phyloP scores from a whole-genome alignment of 2,888 invertebrate genomes.

The Apotomis turbidana region DNA sequence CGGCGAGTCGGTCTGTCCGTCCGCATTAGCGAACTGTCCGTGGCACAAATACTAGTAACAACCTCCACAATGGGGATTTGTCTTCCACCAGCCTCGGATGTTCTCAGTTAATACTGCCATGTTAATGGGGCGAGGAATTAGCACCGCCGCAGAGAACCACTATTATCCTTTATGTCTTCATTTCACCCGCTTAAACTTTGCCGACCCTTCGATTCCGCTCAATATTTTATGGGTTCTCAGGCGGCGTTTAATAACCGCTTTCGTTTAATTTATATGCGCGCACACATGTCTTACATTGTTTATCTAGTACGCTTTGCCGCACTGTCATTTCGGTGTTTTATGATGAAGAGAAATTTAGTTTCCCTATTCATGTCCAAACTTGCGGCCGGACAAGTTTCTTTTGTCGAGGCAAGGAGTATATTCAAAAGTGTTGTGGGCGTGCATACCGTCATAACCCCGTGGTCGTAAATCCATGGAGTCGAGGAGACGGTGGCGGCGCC shows the following conservation, averaged over 20 bases:
- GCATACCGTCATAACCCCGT: slow-evolving; percentile 53
- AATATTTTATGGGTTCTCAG: slow-evolving; percentile 45
- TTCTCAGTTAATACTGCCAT: slow-evolving; percentile 61
- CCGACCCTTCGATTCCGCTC: slow-evolving; percentile 47
- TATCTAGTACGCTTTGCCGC: slow-evolving; percentile 37
- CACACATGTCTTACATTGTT: slow-evolving; percentile 42
- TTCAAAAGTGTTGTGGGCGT: slow-evolving; percentile 53
- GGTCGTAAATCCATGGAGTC: slow-evolving; percentile 59
- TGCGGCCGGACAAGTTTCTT: slow-evolving; percentile 44
- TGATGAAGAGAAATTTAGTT: slow-evolving; percentile 43
- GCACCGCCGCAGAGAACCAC: slow-evolving; percentile 62
- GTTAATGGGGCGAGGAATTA: slow-evolving; percentile 73
- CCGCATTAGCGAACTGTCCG: slow-evolving; percentile 53
- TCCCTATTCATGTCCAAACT: slow-evolving; percentile 44
- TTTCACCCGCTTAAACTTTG: slow-evolving; percentile 63
- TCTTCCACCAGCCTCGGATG: slow-evolving; percentile 59
- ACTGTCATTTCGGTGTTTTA: slow-evolving; percentile 41
- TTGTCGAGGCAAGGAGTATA: slow-evolving; percentile 42
- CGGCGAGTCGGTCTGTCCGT: slow-evolving; percentile 44
- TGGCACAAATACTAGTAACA: slow-evolving; percentile 67
- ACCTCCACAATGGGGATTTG: slow-evolving; percentile 63
- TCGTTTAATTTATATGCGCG: slow-evolving; percentile 41
- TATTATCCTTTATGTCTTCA: slow-evolving; percentile 69
- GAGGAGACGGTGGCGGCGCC: slow-evolving; percentile 55
- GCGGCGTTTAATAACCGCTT: slow-evolving; percentile 45